Conservation (phyloP, 2,888 invertebrate genomes). For the Cantharis nigra region DNA sequence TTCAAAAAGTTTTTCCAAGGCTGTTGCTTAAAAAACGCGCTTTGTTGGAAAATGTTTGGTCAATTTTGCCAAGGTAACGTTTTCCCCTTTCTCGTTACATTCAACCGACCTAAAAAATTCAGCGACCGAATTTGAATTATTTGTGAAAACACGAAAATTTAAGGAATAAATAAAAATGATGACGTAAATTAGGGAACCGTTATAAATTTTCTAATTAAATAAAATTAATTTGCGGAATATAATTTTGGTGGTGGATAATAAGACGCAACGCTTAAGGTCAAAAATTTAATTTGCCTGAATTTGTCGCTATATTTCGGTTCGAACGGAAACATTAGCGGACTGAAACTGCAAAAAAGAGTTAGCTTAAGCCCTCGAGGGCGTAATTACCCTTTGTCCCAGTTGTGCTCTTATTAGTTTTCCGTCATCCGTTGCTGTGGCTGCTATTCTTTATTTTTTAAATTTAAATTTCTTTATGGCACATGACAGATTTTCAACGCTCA, state of each 20-base stretch:
- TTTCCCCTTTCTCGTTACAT: not conserved
- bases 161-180: not conserved
- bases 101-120: not conserved
- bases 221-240: constrained; percentile 10
- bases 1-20: not conserved
- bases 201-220: not conserved
- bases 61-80: not conserved
- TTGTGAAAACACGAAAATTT: not conserved
- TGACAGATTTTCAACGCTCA: not conserved
- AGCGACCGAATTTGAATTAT: not conserved
- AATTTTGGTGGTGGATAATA: constrained; percentile 23
- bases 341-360: constrained; percentile 26
- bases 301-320: constrained; percentile 26
- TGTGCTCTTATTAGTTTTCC: constrained; percentile 21
- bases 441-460: constrained; percentile 9
- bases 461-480: constrained; percentile 3
- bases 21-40: not conserved
- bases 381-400: constrained; percentile 23
- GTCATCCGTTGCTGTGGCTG: not conserved
- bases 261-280: constrained; percentile 18
- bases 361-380: constrained; percentile 17
- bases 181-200: not conserved
- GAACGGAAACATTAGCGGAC: constrained; percentile 26
- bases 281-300: constrained; percentile 27
- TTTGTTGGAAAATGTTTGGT: not conserved